phyloP scores from a whole-genome alignment of 35 echinoderm and acorn worm genomes.

The Lytechinus variegatus region DNA sequence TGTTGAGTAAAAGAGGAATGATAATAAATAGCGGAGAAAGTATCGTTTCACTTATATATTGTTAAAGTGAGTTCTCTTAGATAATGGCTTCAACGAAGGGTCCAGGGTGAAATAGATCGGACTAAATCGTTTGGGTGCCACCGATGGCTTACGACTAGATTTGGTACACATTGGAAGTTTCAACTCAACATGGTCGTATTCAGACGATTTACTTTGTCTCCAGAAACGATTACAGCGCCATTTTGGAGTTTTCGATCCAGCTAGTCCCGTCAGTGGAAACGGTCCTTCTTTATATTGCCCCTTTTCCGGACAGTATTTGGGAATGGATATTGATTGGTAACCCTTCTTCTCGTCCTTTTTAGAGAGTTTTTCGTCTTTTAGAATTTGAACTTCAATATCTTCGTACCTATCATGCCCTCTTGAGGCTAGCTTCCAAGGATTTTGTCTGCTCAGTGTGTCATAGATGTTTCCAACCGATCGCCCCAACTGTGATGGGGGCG shows the following conservation, averaged over 20 bases:
- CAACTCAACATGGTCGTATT: conserved; percentile 14
- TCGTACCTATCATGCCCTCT: conserved; percentile 35
- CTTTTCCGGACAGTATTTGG: not conserved
- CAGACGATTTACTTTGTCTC: not conserved
- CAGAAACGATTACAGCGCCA: not conserved
- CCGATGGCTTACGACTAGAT: not conserved
- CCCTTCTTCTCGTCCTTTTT: not conserved
- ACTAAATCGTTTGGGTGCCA: conserved; percentile 3
- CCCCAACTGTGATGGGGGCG: not conserved
- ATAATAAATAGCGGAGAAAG: not conserved
- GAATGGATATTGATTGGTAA: conserved; percentile 29
- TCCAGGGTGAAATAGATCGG: conserved; percentile 34
- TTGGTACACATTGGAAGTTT: not conserved
- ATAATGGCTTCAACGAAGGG: not conserved
- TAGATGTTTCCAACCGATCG: conserved; percentile 44
- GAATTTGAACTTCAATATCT: conserved; percentile 46
- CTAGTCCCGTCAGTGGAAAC: conserved; percentile 31
- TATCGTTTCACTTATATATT: not conserved
- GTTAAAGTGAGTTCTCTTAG: not conserved
- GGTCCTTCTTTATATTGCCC: conserved; percentile 4
- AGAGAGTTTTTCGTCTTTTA: not conserved
- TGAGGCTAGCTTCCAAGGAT: conserved; percentile 36
- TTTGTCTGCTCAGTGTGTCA: conserved; percentile 43
- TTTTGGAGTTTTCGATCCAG: conserved; percentile 15
- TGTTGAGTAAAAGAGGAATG: no score